Conservation (phyloP, 1,140 invertebrate species). For the Drosophila kanapiae region DNA sequence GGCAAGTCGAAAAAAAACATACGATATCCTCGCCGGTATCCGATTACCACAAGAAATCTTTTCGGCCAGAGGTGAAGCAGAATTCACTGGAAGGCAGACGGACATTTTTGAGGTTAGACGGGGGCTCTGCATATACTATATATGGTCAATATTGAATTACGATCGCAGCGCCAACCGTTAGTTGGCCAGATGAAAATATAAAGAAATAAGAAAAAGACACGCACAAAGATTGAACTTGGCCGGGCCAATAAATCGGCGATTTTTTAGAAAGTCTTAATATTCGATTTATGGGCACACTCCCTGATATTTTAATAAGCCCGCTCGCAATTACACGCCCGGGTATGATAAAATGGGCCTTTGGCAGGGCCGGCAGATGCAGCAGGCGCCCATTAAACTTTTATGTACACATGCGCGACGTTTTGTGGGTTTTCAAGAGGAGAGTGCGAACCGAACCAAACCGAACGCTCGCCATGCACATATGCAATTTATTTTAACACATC, state of each 20-base stretch:
- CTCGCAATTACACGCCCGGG: slow-evolving; percentile 54
- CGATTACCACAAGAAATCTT: slow-evolving; percentile 37
- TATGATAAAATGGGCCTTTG: slow-evolving; percentile 8
- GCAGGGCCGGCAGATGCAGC: slow-evolving; percentile 23
- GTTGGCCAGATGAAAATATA: slow-evolving; percentile 5
- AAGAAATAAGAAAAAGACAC: not conserved
- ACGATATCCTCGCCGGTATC: slow-evolving; percentile 58
- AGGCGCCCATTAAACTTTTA: slow-evolving; percentile 68
- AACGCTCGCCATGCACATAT: slow-evolving; percentile 50
- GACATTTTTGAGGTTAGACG: slow-evolving; percentile 67
- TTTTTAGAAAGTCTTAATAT: slow-evolving; percentile 74
- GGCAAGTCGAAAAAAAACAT: slow-evolving; percentile 71
- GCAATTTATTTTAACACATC: slow-evolving; percentile 84
- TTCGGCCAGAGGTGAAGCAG: slow-evolving; percentile 48
- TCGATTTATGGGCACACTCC: slow-evolving; percentile 50
- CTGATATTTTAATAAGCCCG: slow-evolving; percentile 77
- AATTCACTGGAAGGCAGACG: slow-evolving; percentile 76
- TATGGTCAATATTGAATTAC: slow-evolving; percentile 66
- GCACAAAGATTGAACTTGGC: slow-evolving; percentile 36
- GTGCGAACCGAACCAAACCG: slow-evolving; percentile 1
- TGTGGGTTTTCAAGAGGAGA: slow-evolving; percentile 63
- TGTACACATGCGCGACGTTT: slow-evolving; percentile 81
- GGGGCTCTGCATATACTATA: slow-evolving; percentile 6
- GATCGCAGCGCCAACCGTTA: slow-evolving; percentile 54
- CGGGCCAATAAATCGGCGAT: slow-evolving; percentile 61